Conservation (phyloP, 2,797 vertebrate species). For the Peromyscus eremicus region DNA sequence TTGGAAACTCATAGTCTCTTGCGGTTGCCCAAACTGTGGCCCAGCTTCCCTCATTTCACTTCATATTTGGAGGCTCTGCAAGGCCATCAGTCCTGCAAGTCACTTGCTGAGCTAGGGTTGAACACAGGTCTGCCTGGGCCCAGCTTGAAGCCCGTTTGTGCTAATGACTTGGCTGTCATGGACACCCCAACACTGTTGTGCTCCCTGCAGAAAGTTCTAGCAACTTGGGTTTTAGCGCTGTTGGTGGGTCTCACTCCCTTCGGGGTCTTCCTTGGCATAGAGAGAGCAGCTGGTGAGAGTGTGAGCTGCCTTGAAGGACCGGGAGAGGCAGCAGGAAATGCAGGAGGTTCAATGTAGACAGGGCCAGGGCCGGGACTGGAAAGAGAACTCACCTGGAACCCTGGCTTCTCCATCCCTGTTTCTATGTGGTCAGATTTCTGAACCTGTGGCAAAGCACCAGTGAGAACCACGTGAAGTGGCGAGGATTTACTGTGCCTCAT, state of each 20-base stretch:
- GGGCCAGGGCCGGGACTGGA: not conserved
- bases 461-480: not conserved
- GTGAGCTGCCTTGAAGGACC: not conserved
- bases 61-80: not conserved
- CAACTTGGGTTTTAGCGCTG: not conserved
- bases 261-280: not conserved
- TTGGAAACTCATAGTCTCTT: not conserved
- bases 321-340: too few species aligned
- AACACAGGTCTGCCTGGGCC: not conserved
- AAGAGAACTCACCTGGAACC: not conserved
- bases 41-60: not conserved
- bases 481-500: rapidly evolving
- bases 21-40: not conserved
- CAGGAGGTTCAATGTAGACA: not conserved
- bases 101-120: not conserved
- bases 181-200: not conserved
- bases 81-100: not conserved
- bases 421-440: not conserved
- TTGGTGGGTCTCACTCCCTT: not conserved
- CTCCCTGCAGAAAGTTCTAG: not conserved
- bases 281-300: not conserved
- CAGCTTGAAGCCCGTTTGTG: not conserved
- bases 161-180: not conserved
- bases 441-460: not conserved
- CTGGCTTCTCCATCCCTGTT: not conserved